phyloP scores from a whole-genome alignment of 2,888 invertebrate species.

The Pheosia tremula region DNA sequence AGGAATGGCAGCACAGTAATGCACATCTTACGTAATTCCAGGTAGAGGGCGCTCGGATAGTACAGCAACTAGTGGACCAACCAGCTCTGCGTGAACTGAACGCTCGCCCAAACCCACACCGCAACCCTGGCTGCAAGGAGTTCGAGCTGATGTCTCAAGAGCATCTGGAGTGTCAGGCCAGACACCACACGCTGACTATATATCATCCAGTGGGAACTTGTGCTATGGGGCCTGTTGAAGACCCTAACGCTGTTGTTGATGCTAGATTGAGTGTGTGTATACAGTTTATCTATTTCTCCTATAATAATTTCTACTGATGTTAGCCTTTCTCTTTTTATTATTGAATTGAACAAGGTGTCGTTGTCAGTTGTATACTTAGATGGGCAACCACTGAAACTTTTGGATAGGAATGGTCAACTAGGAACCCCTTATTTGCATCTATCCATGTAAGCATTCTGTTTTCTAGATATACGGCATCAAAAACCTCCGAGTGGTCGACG shows the following conservation, averaged over 20 bases:
- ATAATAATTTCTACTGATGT: too few relatives aligned
- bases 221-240: constrained; percentile 88
- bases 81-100: constrained; percentile 85
- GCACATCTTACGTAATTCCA: constrained; percentile 50
- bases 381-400: too few relatives aligned
- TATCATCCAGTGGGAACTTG: constrained; percentile 93
- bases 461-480: constrained; percentile 86
- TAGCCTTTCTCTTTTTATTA: too few relatives aligned
- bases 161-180: constrained; percentile 90
- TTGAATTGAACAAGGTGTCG: too few relatives aligned
- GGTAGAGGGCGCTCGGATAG: constrained; percentile 91
- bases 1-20: too few relatives aligned
- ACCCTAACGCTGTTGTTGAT: constrained; percentile 87
- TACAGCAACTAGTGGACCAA: constrained; percentile 85
- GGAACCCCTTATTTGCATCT: too few relatives aligned
- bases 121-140: constrained; percentile 87
- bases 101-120: constrained; percentile 85
- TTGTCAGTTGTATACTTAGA: too few relatives aligned
- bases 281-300: too few relatives aligned
- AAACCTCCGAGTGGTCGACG: constrained; percentile 90
- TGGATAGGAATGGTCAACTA: too few relatives aligned
- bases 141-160: constrained; percentile 87
- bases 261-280: constrained; percentile 79
- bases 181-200: constrained; percentile 91
- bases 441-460: background rate